phyloP scores from a whole-genome alignment of 2,113 vertebrate species.

The Larimichthys polyactis region DNA sequence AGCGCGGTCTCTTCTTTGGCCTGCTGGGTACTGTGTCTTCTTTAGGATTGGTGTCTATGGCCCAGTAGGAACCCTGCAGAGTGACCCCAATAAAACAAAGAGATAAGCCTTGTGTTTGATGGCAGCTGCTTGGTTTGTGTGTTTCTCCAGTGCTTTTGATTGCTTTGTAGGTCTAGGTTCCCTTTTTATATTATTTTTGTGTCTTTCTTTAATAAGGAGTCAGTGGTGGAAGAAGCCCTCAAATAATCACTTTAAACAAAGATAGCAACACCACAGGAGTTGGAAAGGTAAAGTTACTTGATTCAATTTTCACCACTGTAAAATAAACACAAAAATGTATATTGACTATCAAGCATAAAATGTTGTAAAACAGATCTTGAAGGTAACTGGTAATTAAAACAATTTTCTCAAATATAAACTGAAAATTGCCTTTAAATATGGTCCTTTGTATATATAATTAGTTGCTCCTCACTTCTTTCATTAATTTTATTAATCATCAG shows the following conservation, averaged over 20 bases:
- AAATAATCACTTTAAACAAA: constrained; percentile 14
- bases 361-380: neutral
- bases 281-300: neutral
- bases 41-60: constrained; percentile 92
- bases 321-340: neutral
- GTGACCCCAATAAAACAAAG: constrained; percentile 11
- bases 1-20: constrained; percentile 91
- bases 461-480: neutral
- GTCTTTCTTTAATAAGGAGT: constrained; percentile 5
- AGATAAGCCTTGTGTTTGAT: neutral
- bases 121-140: neutral
- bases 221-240: neutral
- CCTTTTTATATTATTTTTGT: constrained; percentile 11
- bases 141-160: constrained; percentile 5
- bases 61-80: constrained; percentile 90
- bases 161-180: constrained; percentile 7
- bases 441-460: neutral
- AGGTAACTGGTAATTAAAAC: neutral
- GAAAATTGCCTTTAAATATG: neutral
- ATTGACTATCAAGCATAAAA: too few relatives aligned
- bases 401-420: neutral
- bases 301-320: neutral
- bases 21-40: constrained; percentile 88
- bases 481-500: neutral
- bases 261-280: neutral